Conservation (phyloP, 2,888 invertebrate species). For the Heliconius sara region DNA sequence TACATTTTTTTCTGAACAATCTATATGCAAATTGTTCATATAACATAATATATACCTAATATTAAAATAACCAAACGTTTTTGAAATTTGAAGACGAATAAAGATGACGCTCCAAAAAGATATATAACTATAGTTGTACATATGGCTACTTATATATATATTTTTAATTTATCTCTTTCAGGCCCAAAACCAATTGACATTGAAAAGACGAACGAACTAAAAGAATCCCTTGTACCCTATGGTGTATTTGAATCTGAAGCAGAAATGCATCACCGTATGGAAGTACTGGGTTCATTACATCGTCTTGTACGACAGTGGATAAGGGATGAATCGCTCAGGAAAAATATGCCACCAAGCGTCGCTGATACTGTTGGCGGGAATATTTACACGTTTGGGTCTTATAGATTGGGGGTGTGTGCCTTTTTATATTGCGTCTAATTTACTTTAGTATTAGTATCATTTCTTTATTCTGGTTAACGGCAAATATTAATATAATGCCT, state of each 20-base stretch:
- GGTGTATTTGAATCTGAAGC: constrained; percentile 95
- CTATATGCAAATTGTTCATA: too few relatives aligned
- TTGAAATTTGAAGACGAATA: too few relatives aligned
- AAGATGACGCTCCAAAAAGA: too few relatives aligned
- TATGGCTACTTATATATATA: not conserved
- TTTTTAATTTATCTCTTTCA: constrained; percentile 53
- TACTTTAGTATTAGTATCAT: not conserved
- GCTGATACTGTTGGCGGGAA: constrained; percentile 98
- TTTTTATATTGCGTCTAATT: not conserved
- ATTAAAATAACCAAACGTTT: too few relatives aligned
- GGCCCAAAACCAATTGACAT: constrained; percentile 91
- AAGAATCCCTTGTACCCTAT: constrained; percentile 90
- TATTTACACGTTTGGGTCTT: constrained; percentile 99
- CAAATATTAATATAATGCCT: too few relatives aligned
- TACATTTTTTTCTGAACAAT: too few relatives aligned
- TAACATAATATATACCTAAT: too few relatives aligned
- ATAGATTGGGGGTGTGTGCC: constrained; percentile 90
- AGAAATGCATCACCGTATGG: constrained; percentile 95
- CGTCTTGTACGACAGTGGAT: constrained; percentile 97
- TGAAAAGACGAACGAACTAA: constrained; percentile 89
- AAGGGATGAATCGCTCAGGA: constrained; percentile 91
- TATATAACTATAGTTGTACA: too few relatives aligned
- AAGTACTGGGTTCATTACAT: constrained; percentile 93
- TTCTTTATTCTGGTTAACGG: too few relatives aligned
- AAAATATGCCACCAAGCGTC: constrained; percentile 96